A percentile compares a stretch with the other conserved stretches of the same genome.
phyloP scores from a whole-genome alignment of 1,140 invertebrate species.

The Parasteatoda tepidariorum region DNA sequence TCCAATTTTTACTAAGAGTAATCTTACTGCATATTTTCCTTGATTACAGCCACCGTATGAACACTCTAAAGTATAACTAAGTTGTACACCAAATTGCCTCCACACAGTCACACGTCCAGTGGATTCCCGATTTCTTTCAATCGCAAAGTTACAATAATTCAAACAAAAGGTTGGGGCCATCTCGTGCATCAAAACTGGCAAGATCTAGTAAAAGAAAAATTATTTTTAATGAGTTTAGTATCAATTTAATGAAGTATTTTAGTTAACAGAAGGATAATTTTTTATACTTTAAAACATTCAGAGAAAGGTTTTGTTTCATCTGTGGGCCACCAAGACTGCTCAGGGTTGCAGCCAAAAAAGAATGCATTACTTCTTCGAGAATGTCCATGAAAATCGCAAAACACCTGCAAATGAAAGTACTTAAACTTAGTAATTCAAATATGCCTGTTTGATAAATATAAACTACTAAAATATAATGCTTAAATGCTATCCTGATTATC shows the following conservation, averaged over 20 bases:
- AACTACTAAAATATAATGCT: no score
- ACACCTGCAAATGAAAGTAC: constrained; percentile 74
- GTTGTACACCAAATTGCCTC: constrained; percentile 81
- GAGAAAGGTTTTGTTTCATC: constrained; percentile 69
- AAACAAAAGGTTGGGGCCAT: constrained; percentile 79
- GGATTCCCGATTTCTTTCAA: constrained; percentile 82
- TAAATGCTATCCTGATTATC: no score
- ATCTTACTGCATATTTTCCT: constrained; percentile 73
- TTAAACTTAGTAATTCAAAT: no score
- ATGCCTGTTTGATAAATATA: no score
- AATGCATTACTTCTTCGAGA: constrained; percentile 90
- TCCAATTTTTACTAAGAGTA: no score
- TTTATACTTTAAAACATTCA: constrained; percentile 68
- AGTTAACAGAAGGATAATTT: constrained; percentile 12
- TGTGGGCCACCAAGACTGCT: constrained; percentile 68
- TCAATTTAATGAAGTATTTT: no score
- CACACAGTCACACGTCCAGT: constrained; percentile 88
- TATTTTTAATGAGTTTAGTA: no score
- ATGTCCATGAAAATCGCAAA: constrained; percentile 91
- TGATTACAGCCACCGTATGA: constrained; percentile 87
- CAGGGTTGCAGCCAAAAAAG: constrained; percentile 84
- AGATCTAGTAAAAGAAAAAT: constrained; percentile 62
- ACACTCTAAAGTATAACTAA: constrained; percentile 88
- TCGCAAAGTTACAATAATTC: constrained; percentile 80
- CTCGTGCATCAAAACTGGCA: constrained; percentile 77